These are phyloP conservation scores for Megalurothrips usitatus DNA, from an alignment of 2,888 invertebrate genomes.

Conservation along the genomic window DNA sequence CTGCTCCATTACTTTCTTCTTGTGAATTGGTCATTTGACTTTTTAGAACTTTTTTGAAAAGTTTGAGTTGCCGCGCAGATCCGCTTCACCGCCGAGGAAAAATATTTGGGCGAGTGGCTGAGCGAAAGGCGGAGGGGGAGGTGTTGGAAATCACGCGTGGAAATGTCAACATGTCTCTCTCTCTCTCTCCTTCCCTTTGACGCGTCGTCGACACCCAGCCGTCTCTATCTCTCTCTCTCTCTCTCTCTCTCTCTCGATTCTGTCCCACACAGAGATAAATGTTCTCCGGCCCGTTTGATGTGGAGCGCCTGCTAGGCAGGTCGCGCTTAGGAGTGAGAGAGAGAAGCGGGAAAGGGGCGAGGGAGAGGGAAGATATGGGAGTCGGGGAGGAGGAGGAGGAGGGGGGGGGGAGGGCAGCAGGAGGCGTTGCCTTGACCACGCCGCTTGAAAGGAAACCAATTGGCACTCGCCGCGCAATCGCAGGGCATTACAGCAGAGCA, in stretches of 20 bases:
- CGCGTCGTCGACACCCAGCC: not conserved
- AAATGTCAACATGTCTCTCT: not conserved
- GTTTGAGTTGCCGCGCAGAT: too few species aligned
- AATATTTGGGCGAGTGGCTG: too few species aligned
- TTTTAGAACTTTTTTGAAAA: too few species aligned
- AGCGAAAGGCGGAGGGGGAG: not conserved
- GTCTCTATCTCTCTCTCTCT: not conserved
- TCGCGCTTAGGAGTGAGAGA: too few species aligned
- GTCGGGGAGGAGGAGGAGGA: not conserved
- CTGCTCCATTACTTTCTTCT: too few species aligned
- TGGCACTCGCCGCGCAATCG: not conserved
- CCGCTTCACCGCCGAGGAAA: too few species aligned
- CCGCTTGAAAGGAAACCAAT: not conserved
- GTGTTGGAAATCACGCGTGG: not conserved
- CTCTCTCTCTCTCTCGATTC: not conserved
- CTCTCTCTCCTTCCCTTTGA: not conserved
- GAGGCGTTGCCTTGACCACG: slow-evolving; percentile 2
- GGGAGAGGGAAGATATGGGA: not conserved
- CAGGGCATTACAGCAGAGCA: not conserved
- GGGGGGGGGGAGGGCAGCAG: not conserved
- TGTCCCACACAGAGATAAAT: slow-evolving; percentile 9
- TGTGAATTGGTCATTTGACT: too few species aligned
- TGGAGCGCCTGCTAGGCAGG: not conserved
- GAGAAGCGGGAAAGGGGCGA: not conserved
- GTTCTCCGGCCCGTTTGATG: slow-evolving; percentile 4